Evolutionary conservation across 1,140 invertebrate genomes (phyloP).

Genomic region (Drosophila cardini): DNA sequence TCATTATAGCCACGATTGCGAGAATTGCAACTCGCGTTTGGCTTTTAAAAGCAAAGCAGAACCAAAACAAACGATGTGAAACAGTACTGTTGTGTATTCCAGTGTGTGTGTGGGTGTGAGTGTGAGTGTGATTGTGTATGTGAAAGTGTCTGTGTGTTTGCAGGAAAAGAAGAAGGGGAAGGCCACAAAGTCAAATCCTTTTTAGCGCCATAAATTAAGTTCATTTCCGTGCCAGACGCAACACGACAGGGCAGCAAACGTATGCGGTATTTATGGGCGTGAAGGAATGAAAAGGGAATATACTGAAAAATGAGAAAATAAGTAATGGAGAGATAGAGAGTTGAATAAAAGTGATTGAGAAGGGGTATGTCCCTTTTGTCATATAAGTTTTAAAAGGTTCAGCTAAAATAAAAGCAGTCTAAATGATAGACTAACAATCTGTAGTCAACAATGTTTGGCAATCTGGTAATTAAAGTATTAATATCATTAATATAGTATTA

Average conservation of each 20-base stretch:
- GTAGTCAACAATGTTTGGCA: no score
- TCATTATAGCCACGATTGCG: conserved; percentile 73
- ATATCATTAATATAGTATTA: no score
- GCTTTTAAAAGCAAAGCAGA: conserved; percentile 33
- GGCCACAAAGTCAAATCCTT: conserved; percentile 70
- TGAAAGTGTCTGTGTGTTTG: background rate
- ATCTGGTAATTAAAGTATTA: no score
- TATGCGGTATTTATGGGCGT: conserved; percentile 50
- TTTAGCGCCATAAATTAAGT: conserved; percentile 82
- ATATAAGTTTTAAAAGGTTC: no score
- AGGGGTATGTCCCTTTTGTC: no score
- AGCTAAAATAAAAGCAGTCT: no score
- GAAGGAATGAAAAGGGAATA: conserved; percentile 7
- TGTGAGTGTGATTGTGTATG: background rate
- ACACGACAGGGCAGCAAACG: conserved; percentile 73
- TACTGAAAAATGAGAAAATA: background rate
- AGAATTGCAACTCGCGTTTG: conserved; percentile 43
- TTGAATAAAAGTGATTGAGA: background rate
- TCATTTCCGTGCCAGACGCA: conserved; percentile 80
- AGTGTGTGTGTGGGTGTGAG: background rate
- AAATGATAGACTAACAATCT: no score
- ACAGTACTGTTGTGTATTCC: conserved; percentile 3
- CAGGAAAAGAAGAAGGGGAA: conserved; percentile 1
- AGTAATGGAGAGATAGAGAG: background rate
- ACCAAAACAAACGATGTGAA: conserved; percentile 37